Evolutionary conservation across 1,140 invertebrate species (phyloP), one percentile per base, ranked within the genome.

Genomic region (Drosophila pachea): DNA sequence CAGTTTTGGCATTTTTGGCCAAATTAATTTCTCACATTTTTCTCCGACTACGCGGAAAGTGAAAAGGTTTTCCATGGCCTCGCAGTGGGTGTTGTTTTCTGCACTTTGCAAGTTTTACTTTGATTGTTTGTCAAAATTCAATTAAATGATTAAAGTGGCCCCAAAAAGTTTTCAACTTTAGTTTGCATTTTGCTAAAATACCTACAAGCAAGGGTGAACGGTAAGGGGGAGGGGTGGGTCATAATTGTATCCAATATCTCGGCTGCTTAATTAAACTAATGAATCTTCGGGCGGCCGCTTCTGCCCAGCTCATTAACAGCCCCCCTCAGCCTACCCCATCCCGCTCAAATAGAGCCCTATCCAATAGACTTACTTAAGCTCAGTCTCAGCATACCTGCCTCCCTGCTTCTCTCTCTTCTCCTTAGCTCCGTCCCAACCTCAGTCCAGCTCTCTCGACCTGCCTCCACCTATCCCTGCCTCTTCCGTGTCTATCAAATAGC

Each of bases 11-110:
- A 86, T 86, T 78, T 22, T 79, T 73, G 43, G 55, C 47, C 22
- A 75, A 81, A 86, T 86, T 86, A 77, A 86, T 86, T 76, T 84
- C 53, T 60, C 43, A 65, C 68, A 84, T 84, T 84, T 84, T 78
- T 74, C 79, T 66, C 62, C 45, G 22, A 9, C 38, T 61, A 8
- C 35, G 7, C 49, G 33, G 68, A 76, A 84, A 74, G 73, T 71
- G 71, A 82, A 79, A 75, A 75, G 42, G 65, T 53, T 66, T 60
- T 32, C 22, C 8, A 2, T 1, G 7, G n/a, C 40, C 40, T 7
- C 8, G 11, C 9, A 35, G 29, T 64, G 63, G 49, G 53, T 67
- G 68, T 52, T 58, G 31, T 42, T 64, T 31, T 54, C n/a, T 60
- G 45, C 36, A 43, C 58, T 60, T 78, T 61, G 14, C 5, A 11